Percentiles rank a stretch among this genome's conserved stretches.
Conservation (phyloP, 2,888 invertebrate genomes). For the Drosophila crucigera region DNA sequence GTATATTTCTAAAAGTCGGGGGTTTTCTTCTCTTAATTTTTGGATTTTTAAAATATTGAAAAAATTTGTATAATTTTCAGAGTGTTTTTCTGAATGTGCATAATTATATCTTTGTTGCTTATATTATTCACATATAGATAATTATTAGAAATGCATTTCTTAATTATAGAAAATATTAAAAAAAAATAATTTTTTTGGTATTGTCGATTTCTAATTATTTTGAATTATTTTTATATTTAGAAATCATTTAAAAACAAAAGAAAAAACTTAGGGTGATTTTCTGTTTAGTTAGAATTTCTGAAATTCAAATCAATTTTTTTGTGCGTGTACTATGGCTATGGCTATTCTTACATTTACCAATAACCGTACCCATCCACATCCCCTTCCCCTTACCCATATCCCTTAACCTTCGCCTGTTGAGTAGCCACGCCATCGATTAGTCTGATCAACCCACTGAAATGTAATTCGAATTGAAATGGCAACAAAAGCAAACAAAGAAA, state of each 20-base stretch:
- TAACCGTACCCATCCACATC: not conserved
- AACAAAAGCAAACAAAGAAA: slow-evolving; percentile 34
- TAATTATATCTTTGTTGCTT: not conserved
- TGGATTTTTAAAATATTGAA: not conserved
- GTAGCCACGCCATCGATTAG: slow-evolving; percentile 65
- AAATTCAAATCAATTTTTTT: not conserved
- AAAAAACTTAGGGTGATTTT: not conserved
- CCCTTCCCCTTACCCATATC: not conserved
- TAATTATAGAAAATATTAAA: too few species aligned
- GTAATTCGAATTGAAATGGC: slow-evolving; percentile 44
- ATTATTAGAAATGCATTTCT: too few species aligned
- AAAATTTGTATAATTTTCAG: not conserved
- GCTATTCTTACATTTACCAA: not conserved
- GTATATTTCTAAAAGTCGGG: not conserved
- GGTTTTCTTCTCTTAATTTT: not conserved
- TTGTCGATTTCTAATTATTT: not conserved
- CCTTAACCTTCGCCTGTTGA: not conserved
- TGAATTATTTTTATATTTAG: not conserved
- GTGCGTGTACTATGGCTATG: not conserved
- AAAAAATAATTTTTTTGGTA: not conserved
- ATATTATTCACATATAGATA: too few species aligned
- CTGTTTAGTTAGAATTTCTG: not conserved
- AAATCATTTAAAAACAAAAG: not conserved
- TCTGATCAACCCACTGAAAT: slow-evolving; percentile 69
- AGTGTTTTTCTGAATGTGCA: not conserved